phyloP scores from a whole-genome alignment of 1,140 invertebrate genomes.

The Orius insidiosus region DNA sequence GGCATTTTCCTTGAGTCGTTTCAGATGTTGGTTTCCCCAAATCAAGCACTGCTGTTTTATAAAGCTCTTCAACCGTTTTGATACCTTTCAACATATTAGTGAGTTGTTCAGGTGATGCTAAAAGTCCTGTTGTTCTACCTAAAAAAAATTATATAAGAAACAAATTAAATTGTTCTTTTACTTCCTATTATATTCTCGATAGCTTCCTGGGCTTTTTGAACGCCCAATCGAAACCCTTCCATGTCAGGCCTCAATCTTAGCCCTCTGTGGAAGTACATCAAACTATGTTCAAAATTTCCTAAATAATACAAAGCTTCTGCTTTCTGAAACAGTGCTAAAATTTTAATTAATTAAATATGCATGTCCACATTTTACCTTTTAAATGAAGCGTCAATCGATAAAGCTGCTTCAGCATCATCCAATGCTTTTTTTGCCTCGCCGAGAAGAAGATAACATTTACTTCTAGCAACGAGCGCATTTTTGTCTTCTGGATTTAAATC shows the following conservation, averaged over 20 bases:
- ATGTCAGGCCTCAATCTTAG: conserved; percentile 68
- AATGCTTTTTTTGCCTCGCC: conserved; percentile 70
- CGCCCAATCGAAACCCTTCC: conserved; percentile 69
- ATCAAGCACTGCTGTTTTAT: conserved; percentile 5
- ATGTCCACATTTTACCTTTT: conserved; percentile 30
- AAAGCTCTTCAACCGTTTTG: conserved; percentile 1
- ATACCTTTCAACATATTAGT: conserved; percentile 1
- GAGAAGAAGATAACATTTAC: conserved; percentile 74
- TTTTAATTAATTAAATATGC: background rate
- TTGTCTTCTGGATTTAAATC: conserved; percentile 71
- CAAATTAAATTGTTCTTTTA: too few relatives aligned
- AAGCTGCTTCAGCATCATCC: conserved; percentile 63
- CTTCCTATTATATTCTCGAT: conserved; percentile 81
- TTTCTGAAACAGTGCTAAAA: conserved; percentile 65
- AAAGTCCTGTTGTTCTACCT: conserved; percentile 2
- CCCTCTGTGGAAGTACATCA: conserved; percentile 81
- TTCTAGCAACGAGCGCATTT: conserved; percentile 68
- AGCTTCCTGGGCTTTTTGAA: conserved; percentile 85
- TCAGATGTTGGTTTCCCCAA: background rate
- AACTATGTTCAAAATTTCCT: conserved; percentile 80
- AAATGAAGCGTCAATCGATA: conserved; percentile 55
- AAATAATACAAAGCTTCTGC: conserved; percentile 83
- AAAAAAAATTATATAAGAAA: too few relatives aligned
- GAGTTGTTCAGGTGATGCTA: background rate
- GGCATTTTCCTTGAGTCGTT: background rate